Conservation (phyloP, 2,113 vertebrate genomes). For the Pristiophorus japonicus region DNA sequence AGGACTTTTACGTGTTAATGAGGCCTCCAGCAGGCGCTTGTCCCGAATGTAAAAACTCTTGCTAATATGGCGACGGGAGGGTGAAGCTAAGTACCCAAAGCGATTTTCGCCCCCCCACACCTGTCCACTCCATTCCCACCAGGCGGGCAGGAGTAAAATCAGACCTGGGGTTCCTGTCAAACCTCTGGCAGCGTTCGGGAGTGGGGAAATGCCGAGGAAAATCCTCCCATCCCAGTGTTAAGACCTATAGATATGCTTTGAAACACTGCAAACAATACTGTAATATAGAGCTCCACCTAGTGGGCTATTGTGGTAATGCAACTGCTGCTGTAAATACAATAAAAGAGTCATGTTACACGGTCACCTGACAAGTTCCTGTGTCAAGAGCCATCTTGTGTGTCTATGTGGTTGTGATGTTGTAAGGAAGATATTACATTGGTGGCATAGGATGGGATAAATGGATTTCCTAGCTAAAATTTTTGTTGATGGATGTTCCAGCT, state of each 20-base stretch:
- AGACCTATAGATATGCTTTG: neutral
- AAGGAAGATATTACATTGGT: too few species aligned
- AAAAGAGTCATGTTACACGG: too few species aligned
- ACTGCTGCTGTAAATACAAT: too few species aligned
- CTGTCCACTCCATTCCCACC: neutral
- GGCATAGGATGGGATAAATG: too few species aligned
- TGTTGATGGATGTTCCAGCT: too few species aligned
- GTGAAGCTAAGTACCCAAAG: neutral
- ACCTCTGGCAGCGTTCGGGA: neutral
- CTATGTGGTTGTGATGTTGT: too few species aligned
- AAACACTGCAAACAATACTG: neutral
- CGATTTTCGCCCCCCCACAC: neutral
- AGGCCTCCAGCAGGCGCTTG: neutral
- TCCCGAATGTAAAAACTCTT: neutral
- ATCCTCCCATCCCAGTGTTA: neutral
- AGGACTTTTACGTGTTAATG: neutral
- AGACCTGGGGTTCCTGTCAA: neutral
- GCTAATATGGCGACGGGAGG: neutral
- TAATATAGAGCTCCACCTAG: too few species aligned
- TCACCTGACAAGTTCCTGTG: too few species aligned
- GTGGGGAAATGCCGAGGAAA: neutral
- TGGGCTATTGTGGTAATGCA: too few species aligned
- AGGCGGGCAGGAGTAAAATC: neutral
- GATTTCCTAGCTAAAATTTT: too few species aligned
- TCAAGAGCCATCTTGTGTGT: too few species aligned